A percentile compares a stretch with the other conserved stretches of the same genome.
phyloP scores from a whole-genome alignment of 2,113 vertebrate genomes.

The Ptilonorhynchus violaceus region DNA sequence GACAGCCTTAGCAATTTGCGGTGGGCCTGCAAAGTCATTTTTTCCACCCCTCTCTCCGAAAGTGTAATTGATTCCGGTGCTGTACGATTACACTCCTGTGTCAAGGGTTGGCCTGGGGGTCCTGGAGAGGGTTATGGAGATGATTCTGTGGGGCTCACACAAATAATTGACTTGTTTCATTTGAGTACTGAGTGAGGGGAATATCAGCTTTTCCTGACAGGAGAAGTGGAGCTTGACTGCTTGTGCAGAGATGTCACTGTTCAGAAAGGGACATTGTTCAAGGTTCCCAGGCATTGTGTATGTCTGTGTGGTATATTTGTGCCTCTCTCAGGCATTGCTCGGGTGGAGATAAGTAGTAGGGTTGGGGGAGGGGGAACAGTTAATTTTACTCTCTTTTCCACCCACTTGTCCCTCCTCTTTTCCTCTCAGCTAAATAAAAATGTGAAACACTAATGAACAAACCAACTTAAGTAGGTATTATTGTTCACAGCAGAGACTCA shows the following conservation, averaged over 20 bases:
- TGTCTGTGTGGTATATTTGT: background rate
- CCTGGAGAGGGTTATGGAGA: slow-evolving; percentile 45
- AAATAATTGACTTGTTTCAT: slow-evolving; percentile 54
- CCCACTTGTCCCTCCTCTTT: background rate
- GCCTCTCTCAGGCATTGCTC: background rate
- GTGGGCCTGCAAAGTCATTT: slow-evolving; percentile 1
- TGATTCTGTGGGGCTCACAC: slow-evolving; percentile 1
- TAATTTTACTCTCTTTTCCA: background rate
- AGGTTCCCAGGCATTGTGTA: background rate
- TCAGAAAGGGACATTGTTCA: slow-evolving; percentile 26
- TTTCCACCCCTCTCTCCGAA: slow-evolving; percentile 12
- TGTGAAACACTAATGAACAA: background rate
- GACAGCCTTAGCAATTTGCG: background rate
- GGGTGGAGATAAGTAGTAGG: background rate
- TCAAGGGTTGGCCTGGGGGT: slow-evolving; percentile 47
- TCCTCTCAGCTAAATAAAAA: background rate
- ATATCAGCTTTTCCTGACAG: background rate
- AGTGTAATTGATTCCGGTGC: slow-evolving; percentile 33
- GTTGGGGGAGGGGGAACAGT: background rate
- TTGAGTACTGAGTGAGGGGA: background rate
- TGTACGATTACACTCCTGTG: background rate
- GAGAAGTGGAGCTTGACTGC: slow-evolving; percentile 55
- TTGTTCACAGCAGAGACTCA: background rate
- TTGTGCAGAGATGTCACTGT: background rate
- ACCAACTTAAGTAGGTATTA: background rate